Evolutionary conservation across 2,888 invertebrate species (phyloP), one percentile per base, ranked within the genome.

Genomic region (Agonopterix subpropinquella): DNA sequence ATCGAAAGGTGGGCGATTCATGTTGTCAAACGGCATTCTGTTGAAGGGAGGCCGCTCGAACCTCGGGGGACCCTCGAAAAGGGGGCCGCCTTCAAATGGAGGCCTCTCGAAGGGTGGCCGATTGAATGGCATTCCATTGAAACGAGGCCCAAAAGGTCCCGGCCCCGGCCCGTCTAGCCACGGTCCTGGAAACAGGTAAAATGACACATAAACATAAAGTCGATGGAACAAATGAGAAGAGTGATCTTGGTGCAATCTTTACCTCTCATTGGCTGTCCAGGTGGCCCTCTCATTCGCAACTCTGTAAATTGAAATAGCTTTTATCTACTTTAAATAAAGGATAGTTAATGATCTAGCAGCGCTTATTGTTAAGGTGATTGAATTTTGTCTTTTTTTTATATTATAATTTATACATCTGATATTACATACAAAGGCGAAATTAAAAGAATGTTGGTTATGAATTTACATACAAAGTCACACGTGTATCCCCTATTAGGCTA

Each of bases 201-300:
- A 11, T 36, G 8, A 13, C 4, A 15, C 43, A 10, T 9, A 10
- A 41, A 28, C n/a, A 18, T 35, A 41, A 39, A 43, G 41, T 4
- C 41, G 2, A 28, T 39, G 11, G 1, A 9, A 41, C 11, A 7
- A 47, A 37, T 28, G 45, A 43, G 51, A 35, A 15, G 11, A 47
- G 47, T 18, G 46, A 18, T 37, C 11, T 15, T 48, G 37, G 11
- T 10, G 10, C 15, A 35, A 57, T 52, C 49, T 76, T 65, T 81
- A 82, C 86, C 84, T 83, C 79, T 68, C 70, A 80, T 70, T 48
- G 78, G 78, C 57, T 70, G 79, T 54, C 81, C 70, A 62, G 79
- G 81, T 48, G 81, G 81, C 56, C 83, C 85, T 70, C 88, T 76
- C 83, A 88, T 82, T 79, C 86, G 75, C 64, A 84, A 67, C 56